A percentile compares a stretch with the other conserved stretches of the same genome.
phyloP scores from a whole-genome alignment of 2,113 vertebrate genomes.

The Lanius ludovicianus region DNA sequence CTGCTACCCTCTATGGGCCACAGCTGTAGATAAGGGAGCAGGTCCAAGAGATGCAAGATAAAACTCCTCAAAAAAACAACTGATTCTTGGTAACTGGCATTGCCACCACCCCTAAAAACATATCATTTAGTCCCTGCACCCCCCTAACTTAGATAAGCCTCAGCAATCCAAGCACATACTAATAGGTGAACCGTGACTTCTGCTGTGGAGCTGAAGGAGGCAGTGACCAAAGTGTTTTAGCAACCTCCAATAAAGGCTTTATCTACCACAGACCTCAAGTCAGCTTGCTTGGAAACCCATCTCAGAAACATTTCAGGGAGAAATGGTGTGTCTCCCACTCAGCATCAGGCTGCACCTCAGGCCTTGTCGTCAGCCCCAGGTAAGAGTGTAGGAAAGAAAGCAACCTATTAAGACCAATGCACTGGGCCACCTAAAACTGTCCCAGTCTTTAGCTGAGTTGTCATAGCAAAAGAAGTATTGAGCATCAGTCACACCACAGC shows the following conservation, averaged over 20 bases:
- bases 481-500: background rate
- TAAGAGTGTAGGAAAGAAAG: background rate
- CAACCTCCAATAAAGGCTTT: background rate
- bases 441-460: background rate
- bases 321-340: background rate
- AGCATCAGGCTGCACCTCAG: background rate
- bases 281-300: background rate
- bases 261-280: background rate
- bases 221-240: background rate
- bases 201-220: background rate
- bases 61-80: background rate
- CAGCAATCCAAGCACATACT: background rate
- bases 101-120: background rate
- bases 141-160: background rate
- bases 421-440: background rate
- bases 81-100: background rate
- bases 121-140: background rate
- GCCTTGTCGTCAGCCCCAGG: background rate
- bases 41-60: background rate
- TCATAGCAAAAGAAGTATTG: background rate
- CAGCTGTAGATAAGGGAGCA: background rate
- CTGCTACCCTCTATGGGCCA: slow-evolving; percentile 8
- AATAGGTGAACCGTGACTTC: background rate
- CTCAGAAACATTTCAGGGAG: background rate
- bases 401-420: accelerated